phyloP scores from a whole-genome alignment of 1,140 invertebrate genomes.

The Lineus longissimus region DNA sequence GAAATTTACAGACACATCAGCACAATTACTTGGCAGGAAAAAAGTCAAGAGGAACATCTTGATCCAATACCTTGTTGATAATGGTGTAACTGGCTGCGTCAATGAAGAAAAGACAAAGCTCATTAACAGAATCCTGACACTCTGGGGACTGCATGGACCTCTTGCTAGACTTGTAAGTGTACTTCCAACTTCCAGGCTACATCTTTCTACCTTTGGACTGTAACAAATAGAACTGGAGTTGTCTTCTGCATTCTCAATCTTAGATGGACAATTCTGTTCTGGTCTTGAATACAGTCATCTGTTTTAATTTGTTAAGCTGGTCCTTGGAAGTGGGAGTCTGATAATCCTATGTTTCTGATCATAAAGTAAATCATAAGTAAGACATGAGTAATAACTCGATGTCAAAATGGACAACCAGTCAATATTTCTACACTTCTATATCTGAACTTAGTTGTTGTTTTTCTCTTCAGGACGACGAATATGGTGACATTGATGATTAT shows the following conservation, averaged over 20 bases:
- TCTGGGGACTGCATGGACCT: conserved; percentile 18
- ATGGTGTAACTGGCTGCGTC: conserved; percentile 18
- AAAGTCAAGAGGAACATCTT: conserved; percentile 34
- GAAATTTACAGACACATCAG: conserved; percentile 23
- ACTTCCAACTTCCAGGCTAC: not conserved
- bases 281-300: too few species aligned
- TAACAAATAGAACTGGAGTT: too few species aligned
- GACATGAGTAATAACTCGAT: not conserved
- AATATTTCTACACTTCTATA: too few species aligned
- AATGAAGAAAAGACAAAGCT: conserved; percentile 21
- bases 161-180: not conserved
- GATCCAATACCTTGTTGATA: conserved; percentile 29
- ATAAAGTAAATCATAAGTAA: too few species aligned
- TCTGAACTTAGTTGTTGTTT: not conserved
- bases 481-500: not conserved
- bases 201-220: not conserved
- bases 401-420: not conserved
- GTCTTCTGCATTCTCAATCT: too few species aligned
- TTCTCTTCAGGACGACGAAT: not conserved
- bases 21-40: conserved; percentile 29
- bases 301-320: too few species aligned
- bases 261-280: too few species aligned
- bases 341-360: too few species aligned
- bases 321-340: too few species aligned
- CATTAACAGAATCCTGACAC: conserved; percentile 18